Conservation (phyloP, 2,888 invertebrate species). For the Trissolcus japonicus region DNA sequence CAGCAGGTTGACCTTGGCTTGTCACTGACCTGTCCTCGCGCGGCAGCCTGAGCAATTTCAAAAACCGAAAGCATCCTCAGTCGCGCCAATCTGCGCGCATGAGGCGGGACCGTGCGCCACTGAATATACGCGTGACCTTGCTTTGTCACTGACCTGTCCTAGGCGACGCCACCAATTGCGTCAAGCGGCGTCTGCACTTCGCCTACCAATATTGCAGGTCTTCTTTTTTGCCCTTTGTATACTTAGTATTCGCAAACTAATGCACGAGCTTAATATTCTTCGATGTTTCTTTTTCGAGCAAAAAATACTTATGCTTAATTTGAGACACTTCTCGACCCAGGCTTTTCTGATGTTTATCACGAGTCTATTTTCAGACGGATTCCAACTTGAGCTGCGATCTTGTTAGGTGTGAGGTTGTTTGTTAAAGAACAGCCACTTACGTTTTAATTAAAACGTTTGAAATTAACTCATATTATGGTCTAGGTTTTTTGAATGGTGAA, state of each 20-base stretch:
- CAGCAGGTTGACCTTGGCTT: conserved; percentile 60
- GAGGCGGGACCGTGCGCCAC: conserved; percentile 48
- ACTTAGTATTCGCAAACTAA: neutral
- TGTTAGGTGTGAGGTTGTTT: neutral
- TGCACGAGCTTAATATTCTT: neutral
- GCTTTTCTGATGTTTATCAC: neutral
- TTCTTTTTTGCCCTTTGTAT: neutral
- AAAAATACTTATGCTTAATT: neutral
- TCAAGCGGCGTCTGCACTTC: conserved; percentile 31
- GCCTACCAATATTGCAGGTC: conserved; percentile 16
- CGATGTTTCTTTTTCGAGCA: neutral
- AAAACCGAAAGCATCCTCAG: conserved; percentile 56
- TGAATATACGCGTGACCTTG: conserved; percentile 69
- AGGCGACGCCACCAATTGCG: conserved; percentile 61
- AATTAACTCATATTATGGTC: too few relatives aligned
- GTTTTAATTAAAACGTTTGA: too few relatives aligned
- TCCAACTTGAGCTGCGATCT: neutral
- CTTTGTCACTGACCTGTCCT: conserved; percentile 76
- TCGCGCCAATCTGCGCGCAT: conserved; percentile 31
- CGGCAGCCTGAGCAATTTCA: conserved; percentile 50
- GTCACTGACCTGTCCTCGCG: conserved; percentile 62
- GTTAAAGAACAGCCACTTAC: too few relatives aligned
- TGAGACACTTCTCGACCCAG: neutral
- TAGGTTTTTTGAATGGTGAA: too few relatives aligned
- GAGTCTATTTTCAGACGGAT: conserved; percentile 1